Percentiles rank a stretch among this genome's conserved stretches.
These are phyloP conservation scores for Heterodera schachtii DNA, from an alignment of 1,140 invertebrate species.

Conservation along the genomic window DNA sequence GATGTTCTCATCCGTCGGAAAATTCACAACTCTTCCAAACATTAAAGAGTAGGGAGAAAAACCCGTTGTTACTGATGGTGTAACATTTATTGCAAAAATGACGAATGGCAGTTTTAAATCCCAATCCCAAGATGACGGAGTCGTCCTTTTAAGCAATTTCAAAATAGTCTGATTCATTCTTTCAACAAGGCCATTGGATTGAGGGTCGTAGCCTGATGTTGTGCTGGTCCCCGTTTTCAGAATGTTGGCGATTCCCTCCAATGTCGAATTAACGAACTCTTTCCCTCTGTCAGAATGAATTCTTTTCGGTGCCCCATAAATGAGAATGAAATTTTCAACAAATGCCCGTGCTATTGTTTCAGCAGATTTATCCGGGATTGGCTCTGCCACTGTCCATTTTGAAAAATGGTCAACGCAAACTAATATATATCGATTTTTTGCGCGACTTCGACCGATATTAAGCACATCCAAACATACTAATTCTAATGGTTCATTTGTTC, in stretches of 20 bases:
- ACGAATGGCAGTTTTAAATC: constrained; percentile 3
- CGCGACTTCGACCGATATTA: neutral
- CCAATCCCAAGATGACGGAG: constrained; percentile 6
- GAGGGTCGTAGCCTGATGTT: neutral
- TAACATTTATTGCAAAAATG: constrained; percentile 1
- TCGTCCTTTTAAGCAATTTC: constrained; percentile 4
- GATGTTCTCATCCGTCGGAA: neutral
- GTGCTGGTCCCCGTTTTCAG: neutral
- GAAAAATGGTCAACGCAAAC: neutral
- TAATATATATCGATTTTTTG: neutral
- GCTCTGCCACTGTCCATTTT: neutral
- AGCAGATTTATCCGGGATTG: neutral
- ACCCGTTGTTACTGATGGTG: constrained; percentile 7
- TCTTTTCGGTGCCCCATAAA: constrained; percentile 4
- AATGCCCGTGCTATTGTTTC: constrained; percentile 1
- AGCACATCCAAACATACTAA: neutral
- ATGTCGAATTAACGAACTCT: neutral
- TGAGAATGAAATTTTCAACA: constrained; percentile 20
- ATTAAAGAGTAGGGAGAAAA: constrained; percentile 8
- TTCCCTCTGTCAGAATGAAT: neutral
- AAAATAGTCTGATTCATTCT: constrained; percentile 12
- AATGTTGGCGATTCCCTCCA: neutral
- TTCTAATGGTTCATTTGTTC: constrained; percentile 5
- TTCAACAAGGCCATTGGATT: constrained; percentile 3
- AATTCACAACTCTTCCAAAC: neutral